Conservation (phyloP, 2,888 invertebrate genomes). For the Dione juno region DNA sequence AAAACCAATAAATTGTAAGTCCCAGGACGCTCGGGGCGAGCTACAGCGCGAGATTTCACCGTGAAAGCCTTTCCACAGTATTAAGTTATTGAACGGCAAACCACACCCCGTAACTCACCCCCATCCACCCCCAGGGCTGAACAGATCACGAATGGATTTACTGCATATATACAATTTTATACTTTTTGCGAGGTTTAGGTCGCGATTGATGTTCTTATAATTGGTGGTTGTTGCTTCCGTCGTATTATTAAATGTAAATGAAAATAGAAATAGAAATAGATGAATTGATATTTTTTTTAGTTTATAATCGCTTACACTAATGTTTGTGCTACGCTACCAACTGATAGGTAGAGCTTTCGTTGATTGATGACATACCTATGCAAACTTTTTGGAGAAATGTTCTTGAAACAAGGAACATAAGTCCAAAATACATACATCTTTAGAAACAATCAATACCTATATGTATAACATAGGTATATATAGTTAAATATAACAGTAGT, state of each 20-base stretch:
- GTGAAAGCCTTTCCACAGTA: slow-evolving; percentile 83
- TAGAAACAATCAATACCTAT: no score
- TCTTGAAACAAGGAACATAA: no score
- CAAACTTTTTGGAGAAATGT: no score
- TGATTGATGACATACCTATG: background rate
- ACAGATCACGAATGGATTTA: slow-evolving; percentile 62
- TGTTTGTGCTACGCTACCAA: slow-evolving; percentile 3
- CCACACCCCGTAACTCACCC: slow-evolving; percentile 80
- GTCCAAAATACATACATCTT: no score
- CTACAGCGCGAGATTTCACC: slow-evolving; percentile 79
- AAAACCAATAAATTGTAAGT: slow-evolving; percentile 47
- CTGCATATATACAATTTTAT: slow-evolving; percentile 40
- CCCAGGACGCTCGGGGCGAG: slow-evolving; percentile 58
- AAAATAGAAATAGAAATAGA: background rate
- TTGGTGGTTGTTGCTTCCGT: slow-evolving; percentile 25
- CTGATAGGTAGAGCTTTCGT: background rate
- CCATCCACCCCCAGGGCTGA: slow-evolving; percentile 52
- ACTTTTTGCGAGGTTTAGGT: slow-evolving; percentile 35
- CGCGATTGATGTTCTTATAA: slow-evolving; percentile 37
- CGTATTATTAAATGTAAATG: slow-evolving; percentile 29
- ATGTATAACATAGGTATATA: no score
- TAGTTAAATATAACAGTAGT: no score
- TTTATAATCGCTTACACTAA: background rate
- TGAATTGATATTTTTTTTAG: slow-evolving; percentile 21
- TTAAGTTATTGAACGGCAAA: slow-evolving; percentile 84